Evolutionary conservation across 1,140 invertebrate genomes (phyloP).

Genomic region (Acromyrmex echinatior): DNA sequence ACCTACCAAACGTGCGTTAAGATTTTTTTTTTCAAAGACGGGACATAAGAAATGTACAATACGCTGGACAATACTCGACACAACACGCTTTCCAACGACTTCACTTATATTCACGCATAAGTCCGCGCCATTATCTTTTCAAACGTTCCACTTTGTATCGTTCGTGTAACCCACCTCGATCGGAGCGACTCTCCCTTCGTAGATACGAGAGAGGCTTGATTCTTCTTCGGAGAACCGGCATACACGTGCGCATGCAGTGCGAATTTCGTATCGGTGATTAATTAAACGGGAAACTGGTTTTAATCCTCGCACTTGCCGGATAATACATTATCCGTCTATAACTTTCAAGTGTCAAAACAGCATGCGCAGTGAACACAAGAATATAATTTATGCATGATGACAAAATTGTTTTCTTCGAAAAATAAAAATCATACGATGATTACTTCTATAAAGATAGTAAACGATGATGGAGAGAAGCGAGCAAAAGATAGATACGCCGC

Average conservation of each 20-base stretch:
- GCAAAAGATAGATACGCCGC: not conserved
- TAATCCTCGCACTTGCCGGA: not conserved
- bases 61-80: constrained; percentile 75
- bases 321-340: constrained; percentile 18
- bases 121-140: constrained; percentile 75
- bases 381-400: constrained; percentile 14
- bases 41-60: constrained; percentile 76
- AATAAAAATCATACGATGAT: not conserved
- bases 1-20: constrained; percentile 59
- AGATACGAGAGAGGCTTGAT: constrained; percentile 27
- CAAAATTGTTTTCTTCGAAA: not conserved
- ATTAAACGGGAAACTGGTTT: constrained; percentile 38
- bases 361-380: not conserved
- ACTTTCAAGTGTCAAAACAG: constrained; percentile 14
- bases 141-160: constrained; percentile 75
- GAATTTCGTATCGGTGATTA: constrained; percentile 43
- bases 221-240: not conserved
- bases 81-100: constrained; percentile 75
- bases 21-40: constrained; percentile 73
- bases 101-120: constrained; percentile 72
- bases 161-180: constrained; percentile 38
- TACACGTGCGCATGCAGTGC: constrained; percentile 6
- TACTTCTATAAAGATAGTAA: not conserved
- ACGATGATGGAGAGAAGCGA: not conserved
- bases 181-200: constrained; percentile 13